These are phyloP conservation scores for Hippoglossus stenolepis DNA, from an alignment of 2,113 vertebrate genomes.

Conservation along the genomic window DNA sequence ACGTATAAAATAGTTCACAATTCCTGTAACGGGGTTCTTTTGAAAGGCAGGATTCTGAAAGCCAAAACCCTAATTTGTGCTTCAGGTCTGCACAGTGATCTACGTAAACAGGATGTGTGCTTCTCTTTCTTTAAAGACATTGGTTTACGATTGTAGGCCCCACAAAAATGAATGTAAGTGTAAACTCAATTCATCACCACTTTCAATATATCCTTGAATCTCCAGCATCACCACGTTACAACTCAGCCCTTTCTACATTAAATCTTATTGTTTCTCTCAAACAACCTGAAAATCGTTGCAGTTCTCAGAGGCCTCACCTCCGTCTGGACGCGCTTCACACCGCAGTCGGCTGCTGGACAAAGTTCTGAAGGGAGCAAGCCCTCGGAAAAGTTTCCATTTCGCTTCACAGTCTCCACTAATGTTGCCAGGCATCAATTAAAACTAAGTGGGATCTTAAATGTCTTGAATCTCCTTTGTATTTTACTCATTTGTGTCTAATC, in stretches of 20 bases:
- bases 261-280: constrained; percentile 22
- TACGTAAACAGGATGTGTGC: constrained; percentile 50
- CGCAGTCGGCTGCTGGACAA: constrained; percentile 44
- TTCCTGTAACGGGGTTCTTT: constrained; percentile 45
- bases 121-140: constrained; percentile 50
- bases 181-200: constrained; percentile 48
- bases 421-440: constrained; percentile 26
- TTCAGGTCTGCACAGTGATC: constrained; percentile 44
- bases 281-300: constrained; percentile 36
- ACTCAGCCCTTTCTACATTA: background rate
- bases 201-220: constrained; percentile 54
- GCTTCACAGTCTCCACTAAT: constrained; percentile 22
- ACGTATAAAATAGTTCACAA: constrained; percentile 62
- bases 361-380: constrained; percentile 37
- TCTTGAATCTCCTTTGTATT: constrained; percentile 15
- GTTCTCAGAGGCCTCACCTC: constrained; percentile 41
- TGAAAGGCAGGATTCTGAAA: constrained; percentile 52
- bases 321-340: constrained; percentile 38
- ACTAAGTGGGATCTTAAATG: constrained; percentile 15
- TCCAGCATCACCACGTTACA: constrained; percentile 38
- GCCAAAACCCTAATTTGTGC: constrained; percentile 50
- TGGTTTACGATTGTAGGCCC: constrained; percentile 45
- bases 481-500: constrained; percentile 16
- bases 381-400: constrained; percentile 44
- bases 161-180: constrained; percentile 18